Evolutionary conservation across 2,888 invertebrate species (phyloP), one percentile per base, ranked within the genome.

Genomic region (Dryobota labecula): DNA sequence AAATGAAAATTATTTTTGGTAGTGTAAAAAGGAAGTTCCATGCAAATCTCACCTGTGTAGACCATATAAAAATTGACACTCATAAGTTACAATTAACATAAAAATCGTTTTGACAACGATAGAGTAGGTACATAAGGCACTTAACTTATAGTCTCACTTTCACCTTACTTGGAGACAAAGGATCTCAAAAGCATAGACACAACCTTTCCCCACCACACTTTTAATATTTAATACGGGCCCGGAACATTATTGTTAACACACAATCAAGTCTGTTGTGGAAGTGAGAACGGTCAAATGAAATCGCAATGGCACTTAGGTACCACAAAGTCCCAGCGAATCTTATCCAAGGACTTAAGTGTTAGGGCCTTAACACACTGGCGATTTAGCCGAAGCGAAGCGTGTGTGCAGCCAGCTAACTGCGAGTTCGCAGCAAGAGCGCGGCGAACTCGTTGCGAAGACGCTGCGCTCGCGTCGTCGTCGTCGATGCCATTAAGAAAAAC

Each of bases 261-360:
- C 84, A 84, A 84, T 84, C 84, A 82, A 81, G 73, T 43, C 83
- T 66, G 80, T 73, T 78, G 78, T 67, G 72, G 58, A 84, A 84
- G 82, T 78, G 76, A 78, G 79, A 85, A 87, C 83, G 84, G 84
- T 78, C 80, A 83, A 82, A 80, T 84, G 86, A 84, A 84, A 89
- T 87, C 86, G 84, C 82, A 83, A 85, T 84, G 84, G 83, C 82
- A 84, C 84, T 87, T 89, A 86, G 85, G 86, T 90, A 88, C 84
- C 86, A 72, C 79, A 84, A 65, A 63, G 79, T 73, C 82, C 80
- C 83, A 79, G 72, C 63, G 89, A 90, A 90, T 91, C 91, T 90
- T 90, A 89, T 87, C 84, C 86, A 76, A 71, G 73, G 76, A 85
- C 85, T 87, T 87, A 91, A 91, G 85, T 89, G 89, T 87, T 87